Conservation (phyloP, 2,797 vertebrate genomes). For the Tolypeutes matacus region DNA sequence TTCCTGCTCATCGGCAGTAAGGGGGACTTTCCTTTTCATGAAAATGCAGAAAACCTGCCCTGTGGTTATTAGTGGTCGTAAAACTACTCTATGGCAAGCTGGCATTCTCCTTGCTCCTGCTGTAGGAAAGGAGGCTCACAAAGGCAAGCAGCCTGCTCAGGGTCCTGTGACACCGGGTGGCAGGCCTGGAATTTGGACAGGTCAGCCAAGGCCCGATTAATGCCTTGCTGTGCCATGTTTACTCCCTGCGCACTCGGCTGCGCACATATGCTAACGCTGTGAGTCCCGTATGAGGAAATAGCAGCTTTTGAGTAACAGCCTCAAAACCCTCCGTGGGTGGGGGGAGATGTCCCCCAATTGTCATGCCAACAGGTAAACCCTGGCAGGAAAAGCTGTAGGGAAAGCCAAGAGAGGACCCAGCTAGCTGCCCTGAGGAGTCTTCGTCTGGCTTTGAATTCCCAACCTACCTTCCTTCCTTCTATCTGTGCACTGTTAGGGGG, state of each 20-base stretch:
- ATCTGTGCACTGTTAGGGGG: neutral
- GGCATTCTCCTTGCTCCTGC: no score
- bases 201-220: neutral
- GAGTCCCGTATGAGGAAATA: neutral
- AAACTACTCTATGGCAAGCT: neutral
- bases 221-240: neutral
- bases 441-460: neutral
- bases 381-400: neutral
- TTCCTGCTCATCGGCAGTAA: neutral
- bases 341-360: neutral
- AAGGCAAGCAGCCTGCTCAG: no score
- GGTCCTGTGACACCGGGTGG: no score
- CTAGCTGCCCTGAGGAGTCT: neutral
- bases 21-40: neutral
- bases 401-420: neutral
- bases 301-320: constrained; percentile 16
- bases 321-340: neutral
- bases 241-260: neutral
- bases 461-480: constrained; percentile 1
- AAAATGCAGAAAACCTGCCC: neutral
- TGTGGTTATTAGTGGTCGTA: neutral
- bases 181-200: neutral
- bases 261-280: neutral
- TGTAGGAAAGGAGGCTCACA: no score
- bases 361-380: neutral